A percentile compares a stretch with the other conserved stretches of the same genome.
Evolutionary conservation across 2,888 invertebrate species (phyloP).

Genomic region (Diaperis boleti): DNA sequence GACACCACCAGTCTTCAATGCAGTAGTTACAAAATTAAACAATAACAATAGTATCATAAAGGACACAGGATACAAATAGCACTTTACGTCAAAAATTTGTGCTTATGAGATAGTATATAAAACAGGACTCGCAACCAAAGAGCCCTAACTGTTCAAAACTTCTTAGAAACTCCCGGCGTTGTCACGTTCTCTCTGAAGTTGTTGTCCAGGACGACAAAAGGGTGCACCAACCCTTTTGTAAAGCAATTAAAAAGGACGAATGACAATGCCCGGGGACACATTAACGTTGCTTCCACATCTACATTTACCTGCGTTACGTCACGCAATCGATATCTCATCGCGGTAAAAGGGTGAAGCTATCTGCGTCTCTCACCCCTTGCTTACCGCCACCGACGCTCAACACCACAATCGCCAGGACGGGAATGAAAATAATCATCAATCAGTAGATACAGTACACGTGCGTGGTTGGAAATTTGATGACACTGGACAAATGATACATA

Average conservation of each 20-base stretch:
- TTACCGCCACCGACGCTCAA: slow-evolving; percentile 29
- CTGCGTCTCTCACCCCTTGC: slow-evolving; percentile 40
- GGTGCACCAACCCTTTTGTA: slow-evolving; percentile 31
- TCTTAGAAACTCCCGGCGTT: not conserved
- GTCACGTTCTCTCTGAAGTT: slow-evolving; percentile 1
- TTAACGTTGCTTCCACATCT: slow-evolving; percentile 45
- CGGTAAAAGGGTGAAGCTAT: slow-evolving; percentile 61
- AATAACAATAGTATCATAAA: no score
- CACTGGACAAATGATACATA: not conserved
- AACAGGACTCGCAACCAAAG: no score
- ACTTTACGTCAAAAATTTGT: no score
- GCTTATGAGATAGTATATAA: no score
- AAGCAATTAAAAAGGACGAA: slow-evolving; percentile 44
- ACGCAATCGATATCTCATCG: slow-evolving; percentile 64
- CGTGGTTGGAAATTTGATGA: not conserved
- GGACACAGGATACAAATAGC: no score
- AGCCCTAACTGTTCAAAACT: no score
- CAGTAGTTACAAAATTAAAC: no score
- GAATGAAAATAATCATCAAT: slow-evolving; percentile 31
- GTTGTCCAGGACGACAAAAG: slow-evolving; percentile 19
- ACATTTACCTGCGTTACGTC: slow-evolving; percentile 58
- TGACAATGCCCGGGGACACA: slow-evolving; percentile 59
- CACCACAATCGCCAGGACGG: slow-evolving; percentile 33
- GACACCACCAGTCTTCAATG: no score
- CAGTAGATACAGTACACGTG: slow-evolving; percentile 9